Evolutionary conservation across 37 sponge, comb jelly and placozoan species (phyloP).

Genomic region (Beroe ovata): DNA sequence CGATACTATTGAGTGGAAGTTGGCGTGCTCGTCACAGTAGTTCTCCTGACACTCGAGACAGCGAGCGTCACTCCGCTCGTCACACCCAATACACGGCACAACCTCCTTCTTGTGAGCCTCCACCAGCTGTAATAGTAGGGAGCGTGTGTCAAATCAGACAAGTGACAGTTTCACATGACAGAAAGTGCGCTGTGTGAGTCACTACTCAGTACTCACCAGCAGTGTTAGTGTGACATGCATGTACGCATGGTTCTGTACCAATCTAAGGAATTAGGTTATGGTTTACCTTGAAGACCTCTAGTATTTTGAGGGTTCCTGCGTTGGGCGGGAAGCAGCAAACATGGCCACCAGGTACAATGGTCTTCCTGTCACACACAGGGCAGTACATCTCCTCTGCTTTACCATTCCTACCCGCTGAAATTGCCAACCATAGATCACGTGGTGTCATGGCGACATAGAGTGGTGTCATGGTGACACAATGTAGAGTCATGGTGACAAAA

Average conservation of each 20-base stretch:
- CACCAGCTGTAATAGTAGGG: constrained; percentile 15
- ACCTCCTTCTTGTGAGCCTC: constrained; percentile 56
- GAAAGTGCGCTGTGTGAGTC: no score
- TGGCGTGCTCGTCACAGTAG: constrained; percentile 56
- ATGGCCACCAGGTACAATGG: constrained; percentile 25
- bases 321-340: constrained; percentile 61
- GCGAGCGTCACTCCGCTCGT: not conserved
- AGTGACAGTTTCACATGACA: no score
- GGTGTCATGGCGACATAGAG: no score
- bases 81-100: constrained; percentile 63
- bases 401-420: constrained; percentile 31
- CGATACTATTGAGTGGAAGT: constrained; percentile 50
- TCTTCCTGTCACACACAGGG: constrained; percentile 38
- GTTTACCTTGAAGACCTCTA: constrained; percentile 65
- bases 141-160: no score
- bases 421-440: not conserved
- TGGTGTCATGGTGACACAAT: no score
- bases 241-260: no score
- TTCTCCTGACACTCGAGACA: constrained; percentile 68
- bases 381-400: constrained; percentile 56
- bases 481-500: no score
- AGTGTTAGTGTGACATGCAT: no score
- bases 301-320: constrained; percentile 55
- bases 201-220: no score
- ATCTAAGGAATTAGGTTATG: no score